A percentile compares a stretch with the other conserved stretches of the same genome.
Conservation (phyloP, 2,888 invertebrate species). For the Agriotes lineatus region DNA sequence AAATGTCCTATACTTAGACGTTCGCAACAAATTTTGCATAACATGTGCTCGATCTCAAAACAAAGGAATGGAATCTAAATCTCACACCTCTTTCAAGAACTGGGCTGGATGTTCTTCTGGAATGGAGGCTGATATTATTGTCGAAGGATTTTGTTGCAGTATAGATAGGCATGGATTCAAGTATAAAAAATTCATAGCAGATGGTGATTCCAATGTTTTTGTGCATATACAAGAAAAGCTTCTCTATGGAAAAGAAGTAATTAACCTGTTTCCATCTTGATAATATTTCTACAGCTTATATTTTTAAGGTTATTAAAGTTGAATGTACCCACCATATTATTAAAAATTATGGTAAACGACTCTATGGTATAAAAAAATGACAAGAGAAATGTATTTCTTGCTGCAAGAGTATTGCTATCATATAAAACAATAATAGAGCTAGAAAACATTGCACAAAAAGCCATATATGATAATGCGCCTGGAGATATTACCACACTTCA, state of each 20-base stretch:
- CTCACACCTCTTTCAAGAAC: not conserved
- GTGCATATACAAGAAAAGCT: not conserved
- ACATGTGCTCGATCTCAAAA: not conserved
- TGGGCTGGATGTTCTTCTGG: not conserved
- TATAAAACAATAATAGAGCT: not conserved
- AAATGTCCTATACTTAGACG: not conserved
- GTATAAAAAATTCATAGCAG: not conserved
- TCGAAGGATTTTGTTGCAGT: not conserved
- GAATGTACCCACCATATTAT: not conserved
- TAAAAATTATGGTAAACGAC: no score
- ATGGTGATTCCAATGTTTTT: conserved; percentile 6
- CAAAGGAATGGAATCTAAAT: not conserved
- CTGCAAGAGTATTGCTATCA: not conserved
- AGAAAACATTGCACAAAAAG: not conserved
- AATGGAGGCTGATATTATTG: conserved; percentile 5
- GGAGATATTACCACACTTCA: not conserved
- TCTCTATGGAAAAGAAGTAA: not conserved
- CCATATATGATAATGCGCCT: conserved; percentile 16
- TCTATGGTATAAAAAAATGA: not conserved
- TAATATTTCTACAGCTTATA: not conserved
- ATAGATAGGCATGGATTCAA: not conserved
- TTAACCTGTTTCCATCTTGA: no score
- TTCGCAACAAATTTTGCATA: not conserved
- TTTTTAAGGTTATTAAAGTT: not conserved
- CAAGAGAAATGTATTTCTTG: not conserved